A percentile compares a stretch with the other conserved stretches of the same genome.
Conservation (phyloP, 2,888 invertebrate species). For the Baronia brevicornis region DNA sequence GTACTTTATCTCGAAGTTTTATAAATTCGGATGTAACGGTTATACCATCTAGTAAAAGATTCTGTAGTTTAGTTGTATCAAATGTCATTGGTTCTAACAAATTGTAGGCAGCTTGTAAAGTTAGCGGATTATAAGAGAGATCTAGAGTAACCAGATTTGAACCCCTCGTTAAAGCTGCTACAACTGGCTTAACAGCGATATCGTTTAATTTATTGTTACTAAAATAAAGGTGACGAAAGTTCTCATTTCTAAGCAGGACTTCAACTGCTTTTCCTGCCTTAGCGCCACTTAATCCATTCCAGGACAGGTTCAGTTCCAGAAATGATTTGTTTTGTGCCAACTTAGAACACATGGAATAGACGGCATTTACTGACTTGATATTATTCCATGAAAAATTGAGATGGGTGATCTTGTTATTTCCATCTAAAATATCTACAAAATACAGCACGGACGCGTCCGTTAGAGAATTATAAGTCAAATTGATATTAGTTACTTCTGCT, state of each 20-base stretch:
- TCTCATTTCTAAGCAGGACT: slow-evolving; percentile 20
- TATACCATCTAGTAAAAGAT: slow-evolving; percentile 34
- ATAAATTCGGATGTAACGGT: slow-evolving; percentile 32
- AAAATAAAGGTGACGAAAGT: slow-evolving; percentile 22
- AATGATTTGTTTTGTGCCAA: slow-evolving; percentile 23
- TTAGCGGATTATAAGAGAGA: slow-evolving; percentile 39
- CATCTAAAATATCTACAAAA: slow-evolving; percentile 30
- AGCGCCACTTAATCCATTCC: slow-evolving; percentile 26
- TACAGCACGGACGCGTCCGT: slow-evolving; percentile 22
- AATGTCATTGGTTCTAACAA: slow-evolving; percentile 27
- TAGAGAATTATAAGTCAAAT: slow-evolving; percentile 34
- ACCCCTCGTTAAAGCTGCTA: slow-evolving; percentile 21
- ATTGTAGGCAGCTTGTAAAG: slow-evolving; percentile 28
- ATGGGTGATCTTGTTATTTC: slow-evolving; percentile 26
- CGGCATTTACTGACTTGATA: slow-evolving; percentile 23
- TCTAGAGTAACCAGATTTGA: slow-evolving; percentile 30
- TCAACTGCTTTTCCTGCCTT: slow-evolving; percentile 24
- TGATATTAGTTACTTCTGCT: slow-evolving; percentile 24
- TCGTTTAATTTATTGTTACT: slow-evolving; percentile 28
- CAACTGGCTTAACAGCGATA: slow-evolving; percentile 24
- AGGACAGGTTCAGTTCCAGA: slow-evolving; percentile 29
- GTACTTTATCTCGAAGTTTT: slow-evolving; percentile 21
- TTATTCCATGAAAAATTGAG: slow-evolving; percentile 34
- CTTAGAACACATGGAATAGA: slow-evolving; percentile 22
- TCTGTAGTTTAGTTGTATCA: slow-evolving; percentile 25